Evolutionary conservation across 2,797 vertebrate species (phyloP).

Genomic region (Phalanger gymnotis): DNA sequence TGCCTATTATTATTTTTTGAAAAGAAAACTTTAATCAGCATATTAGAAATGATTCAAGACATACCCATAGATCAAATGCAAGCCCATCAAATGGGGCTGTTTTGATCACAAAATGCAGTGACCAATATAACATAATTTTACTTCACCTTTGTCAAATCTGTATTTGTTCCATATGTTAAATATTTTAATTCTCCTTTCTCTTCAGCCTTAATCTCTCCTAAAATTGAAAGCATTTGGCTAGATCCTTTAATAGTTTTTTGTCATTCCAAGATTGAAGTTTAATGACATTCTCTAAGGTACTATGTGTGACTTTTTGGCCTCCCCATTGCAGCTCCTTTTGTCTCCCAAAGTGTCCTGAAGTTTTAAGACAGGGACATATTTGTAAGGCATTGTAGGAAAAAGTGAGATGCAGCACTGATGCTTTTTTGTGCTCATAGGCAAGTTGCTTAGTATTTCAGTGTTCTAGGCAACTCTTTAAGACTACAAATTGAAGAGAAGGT

Average conservation of each 20-base stretch:
- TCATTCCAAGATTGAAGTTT: neutral
- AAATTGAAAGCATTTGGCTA: constrained; percentile 19
- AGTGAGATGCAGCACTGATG: neutral
- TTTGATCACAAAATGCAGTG: constrained; percentile 9
- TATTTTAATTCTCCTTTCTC: constrained; percentile 6
- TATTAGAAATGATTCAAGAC: neutral
- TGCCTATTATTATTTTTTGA: neutral
- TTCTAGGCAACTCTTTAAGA: neutral
- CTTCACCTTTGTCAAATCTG: neutral
- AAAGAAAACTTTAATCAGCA: neutral
- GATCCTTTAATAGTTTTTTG: neutral
- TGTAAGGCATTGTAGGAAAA: neutral
- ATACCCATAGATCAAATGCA: constrained; percentile 3
- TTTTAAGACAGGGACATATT: constrained; percentile 1
- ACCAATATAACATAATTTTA: neutral
- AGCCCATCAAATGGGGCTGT: neutral
- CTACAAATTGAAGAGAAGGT: neutral
- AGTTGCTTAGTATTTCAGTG: too few species aligned
- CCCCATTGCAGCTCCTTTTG: neutral
- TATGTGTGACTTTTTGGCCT: neutral
- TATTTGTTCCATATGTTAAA: neutral
- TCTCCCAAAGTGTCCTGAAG: constrained; percentile 11
- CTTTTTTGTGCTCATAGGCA: neutral
- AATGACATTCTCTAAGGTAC: constrained; percentile 15
- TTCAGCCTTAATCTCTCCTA: neutral